These are phyloP conservation scores for Morone saxatilis DNA, from an alignment of 2,113 vertebrate genomes.

Conservation along the genomic window DNA sequence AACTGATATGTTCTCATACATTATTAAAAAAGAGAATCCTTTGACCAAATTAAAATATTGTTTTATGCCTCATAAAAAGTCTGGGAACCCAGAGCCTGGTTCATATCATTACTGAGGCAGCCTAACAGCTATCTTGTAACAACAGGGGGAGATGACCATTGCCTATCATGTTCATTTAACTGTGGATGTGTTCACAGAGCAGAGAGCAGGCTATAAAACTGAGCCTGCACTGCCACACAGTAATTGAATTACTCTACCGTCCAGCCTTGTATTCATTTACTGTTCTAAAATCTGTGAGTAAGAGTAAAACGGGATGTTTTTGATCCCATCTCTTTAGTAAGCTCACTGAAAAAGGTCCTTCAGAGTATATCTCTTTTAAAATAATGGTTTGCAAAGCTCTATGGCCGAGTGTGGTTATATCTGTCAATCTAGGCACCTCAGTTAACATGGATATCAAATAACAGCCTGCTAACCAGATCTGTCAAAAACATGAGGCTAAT, in stretches of 20 bases:
- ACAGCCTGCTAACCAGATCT: constrained; percentile 77
- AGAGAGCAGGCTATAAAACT: constrained; percentile 77
- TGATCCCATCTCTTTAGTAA: constrained; percentile 18
- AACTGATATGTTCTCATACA: constrained; percentile 32
- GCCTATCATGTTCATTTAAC: constrained; percentile 80
- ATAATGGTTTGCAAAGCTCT: constrained; percentile 60
- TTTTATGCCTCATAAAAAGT: constrained; percentile 68
- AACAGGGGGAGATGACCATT: constrained; percentile 74
- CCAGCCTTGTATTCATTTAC: constrained; percentile 76
- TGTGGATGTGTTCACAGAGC: constrained; percentile 71
- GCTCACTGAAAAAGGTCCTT: constrained; percentile 1
- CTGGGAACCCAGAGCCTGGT: constrained; percentile 51
- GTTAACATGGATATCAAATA: constrained; percentile 75
- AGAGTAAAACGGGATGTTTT: constrained; percentile 54
- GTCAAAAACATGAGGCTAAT: constrained; percentile 81
- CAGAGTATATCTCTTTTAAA: constrained; percentile 45
- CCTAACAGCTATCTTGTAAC: constrained; percentile 78
- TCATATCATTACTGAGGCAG: constrained; percentile 70
- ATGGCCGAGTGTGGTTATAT: constrained; percentile 50
- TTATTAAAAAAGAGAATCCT: constrained; percentile 43
- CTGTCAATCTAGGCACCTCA: constrained; percentile 56
- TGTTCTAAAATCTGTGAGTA: constrained; percentile 67
- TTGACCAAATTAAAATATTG: constrained; percentile 64
- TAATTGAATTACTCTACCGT: constrained; percentile 80
- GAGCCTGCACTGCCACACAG: constrained; percentile 76